Conservation (phyloP, 2,113 vertebrate genomes). For the Lontra canadensis region DNA sequence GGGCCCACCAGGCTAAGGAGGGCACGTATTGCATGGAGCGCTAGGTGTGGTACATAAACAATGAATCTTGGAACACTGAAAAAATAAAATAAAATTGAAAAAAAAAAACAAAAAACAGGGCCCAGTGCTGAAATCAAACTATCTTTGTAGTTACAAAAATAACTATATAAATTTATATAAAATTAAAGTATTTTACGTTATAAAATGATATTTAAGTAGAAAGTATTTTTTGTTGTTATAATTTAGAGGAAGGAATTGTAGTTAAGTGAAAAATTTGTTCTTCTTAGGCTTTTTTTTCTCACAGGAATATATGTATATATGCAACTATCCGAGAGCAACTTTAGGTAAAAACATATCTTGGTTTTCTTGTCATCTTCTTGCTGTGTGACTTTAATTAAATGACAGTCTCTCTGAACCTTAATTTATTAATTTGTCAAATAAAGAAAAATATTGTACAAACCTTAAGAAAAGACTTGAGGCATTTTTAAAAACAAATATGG, state of each 20-base stretch:
- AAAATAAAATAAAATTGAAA: too few relatives aligned
- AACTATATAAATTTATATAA: background rate
- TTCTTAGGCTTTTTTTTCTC: background rate
- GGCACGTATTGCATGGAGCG: too few relatives aligned
- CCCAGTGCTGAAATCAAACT: background rate
- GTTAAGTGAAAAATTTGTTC: background rate
- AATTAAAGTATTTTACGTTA: slow-evolving; percentile 21
- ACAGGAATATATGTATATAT: background rate
- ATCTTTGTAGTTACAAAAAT: too few relatives aligned
- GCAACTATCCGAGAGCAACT: background rate
- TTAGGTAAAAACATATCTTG: background rate
- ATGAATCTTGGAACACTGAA: too few relatives aligned
- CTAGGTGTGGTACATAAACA: too few relatives aligned
- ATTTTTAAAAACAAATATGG: background rate
- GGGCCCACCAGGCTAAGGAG: background rate
- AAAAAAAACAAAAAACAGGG: background rate
- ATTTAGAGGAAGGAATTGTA: background rate
- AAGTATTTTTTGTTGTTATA: background rate
- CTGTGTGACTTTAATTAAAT: background rate
- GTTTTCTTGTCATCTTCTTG: background rate
- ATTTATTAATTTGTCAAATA: background rate
- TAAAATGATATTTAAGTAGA: slow-evolving; percentile 3
- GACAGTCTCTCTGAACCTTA: background rate
- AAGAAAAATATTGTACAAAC: background rate
- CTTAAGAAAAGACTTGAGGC: background rate